Base-by-base conservation (phyloP, 2,888 invertebrate species). In the Agrochola macilenta region DNA sequence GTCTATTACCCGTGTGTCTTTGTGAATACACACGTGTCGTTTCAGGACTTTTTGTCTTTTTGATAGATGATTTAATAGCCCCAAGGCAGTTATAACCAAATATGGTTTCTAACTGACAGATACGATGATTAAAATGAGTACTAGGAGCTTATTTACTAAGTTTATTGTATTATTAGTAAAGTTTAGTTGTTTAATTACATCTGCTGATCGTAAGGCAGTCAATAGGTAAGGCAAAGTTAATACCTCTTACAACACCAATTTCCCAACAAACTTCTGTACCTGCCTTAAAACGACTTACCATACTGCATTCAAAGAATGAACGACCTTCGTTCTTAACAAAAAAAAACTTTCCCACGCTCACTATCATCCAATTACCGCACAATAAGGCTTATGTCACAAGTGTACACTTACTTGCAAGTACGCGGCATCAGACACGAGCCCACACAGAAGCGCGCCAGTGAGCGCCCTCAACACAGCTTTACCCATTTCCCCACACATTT, bases 401-500 rank as follows among this genome's bases (percentile, higher is more conserved):
- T 14, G 60, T 65, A 69, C 75, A 89, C 91, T 88, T 83, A 96
- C 96, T 92, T 96, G 95, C 87, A 96, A 91, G 90, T 96, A 96
- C 8, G 96, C 96, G n/a, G 96, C 96, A 79, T 96, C 95, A 17
- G 96, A 96, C 30, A 95, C 96, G 26, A 96, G 85, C 7, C 94
- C 95, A 89, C 95, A 96, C 58, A 96, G 92, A 61, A 96, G 89
- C n/a, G 96, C 96, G 2, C 95, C 95, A 0, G 96, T 96, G 43
- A 96, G 92, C 83, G 96, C 96, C 76, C 96, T 87, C 89, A 96
- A 85, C 54, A 96, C 96, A 1, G 96, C 96, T 83, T 96, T 96
- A 46, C 96, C 96, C 96, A 96, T 96, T 89, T 96, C 96, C 77
- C 96, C 96, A 85, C 96, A 96, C 96, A 96, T 96, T 87, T 89